Evolutionary conservation across 1,140 invertebrate genomes (phyloP), one percentile per base, ranked within the genome.

Genomic region (Philopotamus ludificatus): DNA sequence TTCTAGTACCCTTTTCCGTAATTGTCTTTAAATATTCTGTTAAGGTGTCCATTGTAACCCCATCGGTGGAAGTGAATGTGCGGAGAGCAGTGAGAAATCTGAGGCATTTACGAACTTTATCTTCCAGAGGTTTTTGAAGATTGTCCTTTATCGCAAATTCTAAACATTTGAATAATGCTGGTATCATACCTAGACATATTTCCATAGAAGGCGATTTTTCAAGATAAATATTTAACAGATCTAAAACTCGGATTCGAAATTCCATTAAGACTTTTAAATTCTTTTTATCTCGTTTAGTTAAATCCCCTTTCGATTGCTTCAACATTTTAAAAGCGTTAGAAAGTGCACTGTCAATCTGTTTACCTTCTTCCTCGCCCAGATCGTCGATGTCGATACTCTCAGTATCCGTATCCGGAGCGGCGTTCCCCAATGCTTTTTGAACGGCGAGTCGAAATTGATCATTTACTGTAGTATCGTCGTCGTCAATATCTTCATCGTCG

Each of bases 361-460:
- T 84, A 3, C 90, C 90, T 74, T 91, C 87, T 66, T 85, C 86
- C 70, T 92, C 90, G 63, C 82, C 82, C 42, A 93, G 86, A 67
- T 90, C 82, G 72, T 92, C 89, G 15, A 90, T 82, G 68, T 92
- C 88, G 7, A 91, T 78, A 63, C 88, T 89, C 73, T 89, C 88
- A 21, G 83, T 79, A 53, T 89, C 87, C 25, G 82, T 82, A 69
- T 85, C 79, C 9, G 74, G 71, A 1, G 78, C 80, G 44, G 80
- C 81, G 39, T 77, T 76, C 8, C 84, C 85, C 9, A 89, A 72
- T 9, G 84, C 87, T 74, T 87, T 81, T 67, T 83, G 82, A 1
- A 89, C 79, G 25, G 87, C 87, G 65, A 85, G 73, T 71, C 84
- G 79, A 18, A 90, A 72, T 71, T 86, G 84, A 71, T 90, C 87